Evolutionary conservation across 2,797 vertebrate genomes (phyloP), one percentile per base, ranked within the genome.

Genomic region (Limosa lapponica): DNA sequence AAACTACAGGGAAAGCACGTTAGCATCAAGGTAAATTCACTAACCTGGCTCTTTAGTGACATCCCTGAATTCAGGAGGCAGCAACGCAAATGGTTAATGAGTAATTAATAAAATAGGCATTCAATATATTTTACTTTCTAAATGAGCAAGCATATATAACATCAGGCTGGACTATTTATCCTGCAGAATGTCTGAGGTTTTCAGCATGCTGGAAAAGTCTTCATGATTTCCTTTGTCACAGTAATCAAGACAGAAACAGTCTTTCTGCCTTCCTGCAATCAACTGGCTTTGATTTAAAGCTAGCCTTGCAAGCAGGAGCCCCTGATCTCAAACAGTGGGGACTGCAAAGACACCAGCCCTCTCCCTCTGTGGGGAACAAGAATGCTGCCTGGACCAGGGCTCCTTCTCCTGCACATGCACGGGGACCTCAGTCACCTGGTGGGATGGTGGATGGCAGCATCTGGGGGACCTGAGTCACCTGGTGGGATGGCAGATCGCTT

Each of bases 91-190:
- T 51, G 25, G 8, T 82, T 79, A 84, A 54, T 70, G 34, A 77
- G 61, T 77, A 89, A 80, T 85, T 85, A 87, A 73, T 92, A 62
- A 89, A 89, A 74, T 44, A 80, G 89, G 18, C 23, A 30, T 93
- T 87, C 67, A 15, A 16, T 90, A 75, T 41, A 72, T 80, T 93
- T 48, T 58, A 69, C 85, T 94, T 94, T 37, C 32, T 92, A 89
- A 73, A 43, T 64, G 52, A 67, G 39, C 27, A 75, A 84, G 28
- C 48, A 70, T 77, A 49, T 89, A 0, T 89, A 84, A 79, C 4
- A 3, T 71, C 87, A 73, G 62, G 44, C 44, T 85, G 70, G 59
- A 67, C 59, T 62, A 16, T 66, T 94, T 73, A 71, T 90, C 78
- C 59, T 64, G 36, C 36, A 82, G 57, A 85, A 85, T 82, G 66